Evolutionary conservation across 2,113 vertebrate genomes (phyloP), one percentile per base, ranked within the genome.

Genomic region (Apistogramma diplotaenia): DNA sequence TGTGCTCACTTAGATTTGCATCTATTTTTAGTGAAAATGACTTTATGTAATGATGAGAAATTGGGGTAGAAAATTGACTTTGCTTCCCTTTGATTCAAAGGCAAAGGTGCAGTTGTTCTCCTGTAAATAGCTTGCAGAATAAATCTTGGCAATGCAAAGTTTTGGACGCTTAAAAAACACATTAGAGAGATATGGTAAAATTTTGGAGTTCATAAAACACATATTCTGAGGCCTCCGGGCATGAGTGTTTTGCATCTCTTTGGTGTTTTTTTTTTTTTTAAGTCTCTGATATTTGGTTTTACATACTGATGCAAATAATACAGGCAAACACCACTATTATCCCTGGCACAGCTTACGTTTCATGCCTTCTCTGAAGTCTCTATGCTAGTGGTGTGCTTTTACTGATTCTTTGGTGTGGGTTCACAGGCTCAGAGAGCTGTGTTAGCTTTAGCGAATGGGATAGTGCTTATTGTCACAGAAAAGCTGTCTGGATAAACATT

Each of bases 381-480:
- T 71, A 19, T 2, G 31, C 23, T 13, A n/a, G 49, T 53, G 3
- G 29, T 65, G 60, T 49, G 19, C 18, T 57, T 81, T 84, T 58
- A 53, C 59, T 37, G 21, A 46, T 13, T 65, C 31, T 76, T 83
- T 67, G 74, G 27, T 80, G 31, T 46, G 53, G 35, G 23, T 78
- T 60, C 78, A 77, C 53, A 74, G 3, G 62, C 76, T 61, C 78
- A 81, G 80, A 54, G 82, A 89, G 82, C 80, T 91, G 87, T 89
- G 87, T 88, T 92, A 83, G 61, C 88, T 87, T 85, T 85, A 89
- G 76, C 72, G 78, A 81, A 89, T 89, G 57, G 84, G 62, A 76
- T 61, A 29, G 37, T 18, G 56, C 74, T 83, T 79, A 85, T 55
- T 81, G 78, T 87, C 80, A 85, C 65, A 76, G 84, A 72, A 75